These are phyloP conservation scores for Platycheirus albimanus DNA, from an alignment of 2,888 invertebrate genomes.

Conservation along the genomic window DNA sequence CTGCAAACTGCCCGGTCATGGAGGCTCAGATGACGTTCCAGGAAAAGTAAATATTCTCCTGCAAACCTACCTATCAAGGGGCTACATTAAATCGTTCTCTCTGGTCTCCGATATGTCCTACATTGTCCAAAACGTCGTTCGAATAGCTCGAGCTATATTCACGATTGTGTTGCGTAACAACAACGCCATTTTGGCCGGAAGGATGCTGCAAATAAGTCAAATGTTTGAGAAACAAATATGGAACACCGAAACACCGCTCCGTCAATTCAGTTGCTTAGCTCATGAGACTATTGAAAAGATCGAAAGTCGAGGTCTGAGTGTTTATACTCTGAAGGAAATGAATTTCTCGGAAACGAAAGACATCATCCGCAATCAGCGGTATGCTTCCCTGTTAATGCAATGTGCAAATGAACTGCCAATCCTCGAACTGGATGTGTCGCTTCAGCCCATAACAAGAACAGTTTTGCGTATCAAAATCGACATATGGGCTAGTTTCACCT, in stretches of 20 bases:
- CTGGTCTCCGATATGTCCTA: constrained; percentile 81
- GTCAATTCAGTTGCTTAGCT: constrained; percentile 92
- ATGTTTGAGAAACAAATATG: constrained; percentile 97
- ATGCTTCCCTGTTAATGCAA: constrained; percentile 90
- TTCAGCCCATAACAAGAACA: constrained; percentile 98
- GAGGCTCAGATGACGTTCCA: constrained; percentile 93
- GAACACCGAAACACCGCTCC: constrained; percentile 92
- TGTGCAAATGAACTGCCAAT: constrained; percentile 94
- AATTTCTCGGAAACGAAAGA: constrained; percentile 93
- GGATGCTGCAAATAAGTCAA: constrained; percentile 93
- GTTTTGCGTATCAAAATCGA: constrained; percentile 92
- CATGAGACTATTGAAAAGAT: constrained; percentile 91
- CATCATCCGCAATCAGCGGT: constrained; percentile 88
- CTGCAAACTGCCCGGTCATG: constrained; percentile 90
- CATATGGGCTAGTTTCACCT: constrained; percentile 90
- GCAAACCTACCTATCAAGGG: constrained; percentile 93
- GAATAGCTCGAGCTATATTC: constrained; percentile 96
- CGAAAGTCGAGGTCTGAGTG: constrained; percentile 89
- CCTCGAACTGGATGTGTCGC: constrained; percentile 90
- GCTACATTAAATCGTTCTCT: constrained; percentile 86
- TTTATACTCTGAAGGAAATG: constrained; percentile 93
- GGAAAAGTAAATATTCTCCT: constrained; percentile 97
- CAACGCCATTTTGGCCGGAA: constrained; percentile 93
- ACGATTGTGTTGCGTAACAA: constrained; percentile 95
- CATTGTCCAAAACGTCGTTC: constrained; percentile 90